Conservation (phyloP, 2,888 invertebrate genomes). For the Rhamphomyia laevipes region DNA sequence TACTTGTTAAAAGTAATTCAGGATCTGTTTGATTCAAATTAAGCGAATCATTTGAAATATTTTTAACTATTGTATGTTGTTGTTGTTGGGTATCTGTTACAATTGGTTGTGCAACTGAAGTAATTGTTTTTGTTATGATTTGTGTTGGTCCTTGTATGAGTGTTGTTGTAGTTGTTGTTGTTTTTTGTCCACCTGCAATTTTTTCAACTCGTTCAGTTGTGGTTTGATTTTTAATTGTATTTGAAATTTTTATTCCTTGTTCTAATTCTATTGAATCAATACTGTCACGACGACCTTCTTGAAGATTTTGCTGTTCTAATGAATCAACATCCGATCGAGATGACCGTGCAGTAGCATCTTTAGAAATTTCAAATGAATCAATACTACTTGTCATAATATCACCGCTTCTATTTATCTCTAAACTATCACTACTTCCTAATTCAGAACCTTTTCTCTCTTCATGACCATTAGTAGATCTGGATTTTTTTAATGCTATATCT, state of each 20-base stretch:
- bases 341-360: constrained; percentile 32
- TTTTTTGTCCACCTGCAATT: constrained; percentile 26
- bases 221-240: constrained; percentile 16
- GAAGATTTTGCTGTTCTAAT: constrained; percentile 29
- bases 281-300: constrained; percentile 30
- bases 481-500: constrained; percentile 29
- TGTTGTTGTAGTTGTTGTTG: constrained; percentile 18
- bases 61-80: constrained; percentile 27
- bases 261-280: constrained; percentile 35
- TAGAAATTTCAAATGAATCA: constrained; percentile 39
- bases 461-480: constrained; percentile 27
- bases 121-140: constrained; percentile 8
- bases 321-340: constrained; percentile 30
- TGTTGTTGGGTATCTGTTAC: constrained; percentile 4
- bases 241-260: constrained; percentile 24
- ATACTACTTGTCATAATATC: constrained; percentile 47
- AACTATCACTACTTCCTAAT: constrained; percentile 54
- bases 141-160: constrained; percentile 14
- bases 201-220: constrained; percentile 21
- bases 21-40: constrained; percentile 38
- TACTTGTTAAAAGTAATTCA: constrained; percentile 51
- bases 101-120: neutral
- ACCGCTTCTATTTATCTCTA: constrained; percentile 48
- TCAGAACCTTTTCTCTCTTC: constrained; percentile 38
- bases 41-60: constrained; percentile 34